Evolutionary conservation across 2,797 vertebrate genomes (phyloP).

Genomic region (Chiroxiphia lanceolata): DNA sequence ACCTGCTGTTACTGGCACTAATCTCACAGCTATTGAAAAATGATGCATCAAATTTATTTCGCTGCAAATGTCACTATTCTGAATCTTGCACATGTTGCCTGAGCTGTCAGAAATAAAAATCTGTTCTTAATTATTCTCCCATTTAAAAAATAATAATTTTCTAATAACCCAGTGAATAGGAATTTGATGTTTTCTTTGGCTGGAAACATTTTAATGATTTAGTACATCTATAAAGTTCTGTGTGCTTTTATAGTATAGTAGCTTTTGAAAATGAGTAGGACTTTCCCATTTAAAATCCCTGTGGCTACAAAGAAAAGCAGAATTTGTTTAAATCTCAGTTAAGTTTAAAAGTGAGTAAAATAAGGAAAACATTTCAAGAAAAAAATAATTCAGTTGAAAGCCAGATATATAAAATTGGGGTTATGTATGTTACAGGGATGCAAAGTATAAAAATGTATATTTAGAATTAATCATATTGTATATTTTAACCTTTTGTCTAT

Average conservation of each 20-base stretch:
- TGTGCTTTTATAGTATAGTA: background rate
- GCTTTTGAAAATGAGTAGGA: background rate
- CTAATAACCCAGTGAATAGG: background rate
- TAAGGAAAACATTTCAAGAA: background rate
- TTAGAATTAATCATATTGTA: background rate
- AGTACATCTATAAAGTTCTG: background rate
- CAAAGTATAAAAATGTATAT: background rate
- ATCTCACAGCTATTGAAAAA: slow-evolving; percentile 26
- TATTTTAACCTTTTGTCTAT: background rate
- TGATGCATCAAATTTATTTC: slow-evolving; percentile 34
- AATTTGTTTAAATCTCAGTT: background rate
- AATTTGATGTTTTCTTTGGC: slow-evolving; percentile 22
- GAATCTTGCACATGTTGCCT: slow-evolving; percentile 32
- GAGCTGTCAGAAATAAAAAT: slow-evolving; percentile 53
- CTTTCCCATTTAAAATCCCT: background rate
- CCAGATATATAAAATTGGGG: background rate
- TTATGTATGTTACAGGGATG: background rate
- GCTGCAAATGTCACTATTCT: slow-evolving; percentile 41
- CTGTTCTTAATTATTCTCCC: slow-evolving; percentile 45
- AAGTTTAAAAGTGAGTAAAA: background rate
- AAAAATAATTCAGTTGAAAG: background rate
- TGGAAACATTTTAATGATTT: slow-evolving; percentile 36
- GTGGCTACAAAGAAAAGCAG: background rate
- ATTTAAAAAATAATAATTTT: slow-evolving; percentile 25
- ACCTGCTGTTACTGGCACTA: slow-evolving; percentile 27